A percentile compares a stretch with the other conserved stretches of the same genome.
Conservation (phyloP, 2,113 vertebrate genomes). For the Sus scrofa region T2T-Sscrofa CM000827.6:78253001-78253500, state of each 20-base stretch:
- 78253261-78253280: background rate
- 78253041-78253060: background rate
- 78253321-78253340: background rate
- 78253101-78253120: background rate
- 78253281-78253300: background rate
- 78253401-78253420: no score
- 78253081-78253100: background rate
- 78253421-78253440: no score
- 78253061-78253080: background rate
- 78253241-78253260: background rate
- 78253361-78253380: background rate
- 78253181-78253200: background rate
- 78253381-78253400: no score
- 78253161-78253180: background rate
- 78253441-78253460: no score
- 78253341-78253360: background rate
- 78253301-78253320: background rate
- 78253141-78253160: background rate
- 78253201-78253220: background rate
- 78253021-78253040: background rate
- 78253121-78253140: background rate
- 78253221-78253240: background rate
- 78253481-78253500: no score
- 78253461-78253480: no score
- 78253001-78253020: background rate